phyloP scores from a whole-genome alignment of 1,140 invertebrate genomes.

The Orius laevigatus region DNA sequence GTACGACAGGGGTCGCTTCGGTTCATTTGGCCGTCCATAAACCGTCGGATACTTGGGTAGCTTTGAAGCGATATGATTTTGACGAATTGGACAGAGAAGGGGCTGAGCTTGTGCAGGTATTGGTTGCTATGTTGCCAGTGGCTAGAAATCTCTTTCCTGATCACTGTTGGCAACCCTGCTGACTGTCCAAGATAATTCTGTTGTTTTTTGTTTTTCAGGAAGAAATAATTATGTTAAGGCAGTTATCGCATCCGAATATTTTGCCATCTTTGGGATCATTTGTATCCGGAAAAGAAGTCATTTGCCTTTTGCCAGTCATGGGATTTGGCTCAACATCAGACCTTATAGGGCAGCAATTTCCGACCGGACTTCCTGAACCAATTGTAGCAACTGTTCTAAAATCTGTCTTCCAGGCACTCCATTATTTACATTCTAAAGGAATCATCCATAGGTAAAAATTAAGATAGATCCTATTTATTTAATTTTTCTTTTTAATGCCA shows the following conservation, averaged over 20 bases:
- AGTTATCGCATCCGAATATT: constrained; percentile 64
- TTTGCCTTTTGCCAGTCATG: constrained; percentile 64
- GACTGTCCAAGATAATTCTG: not conserved
- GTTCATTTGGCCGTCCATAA: constrained; percentile 50
- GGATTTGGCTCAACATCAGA: constrained; percentile 64
- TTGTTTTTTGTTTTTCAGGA: constrained; percentile 36
- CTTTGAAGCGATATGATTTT: constrained; percentile 57
- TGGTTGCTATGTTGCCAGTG: constrained; percentile 5
- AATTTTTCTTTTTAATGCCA: constrained; percentile 24
- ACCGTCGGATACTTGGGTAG: constrained; percentile 46
- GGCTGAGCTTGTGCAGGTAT: constrained; percentile 45
- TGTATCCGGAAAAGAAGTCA: constrained; percentile 49
- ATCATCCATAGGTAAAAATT: constrained; percentile 61
- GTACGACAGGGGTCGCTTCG: constrained; percentile 45
- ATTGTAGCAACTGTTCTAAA: constrained; percentile 61
- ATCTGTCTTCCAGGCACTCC: constrained; percentile 59
- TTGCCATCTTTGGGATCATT: constrained; percentile 55
- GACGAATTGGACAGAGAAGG: constrained; percentile 47
- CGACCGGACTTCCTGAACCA: constrained; percentile 59
- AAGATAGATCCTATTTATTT: not conserved
- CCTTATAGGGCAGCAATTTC: constrained; percentile 59
- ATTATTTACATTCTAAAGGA: constrained; percentile 69
- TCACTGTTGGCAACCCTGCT: not conserved
- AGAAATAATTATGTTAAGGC: constrained; percentile 51
- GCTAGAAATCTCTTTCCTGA: not conserved